phyloP scores from a whole-genome alignment of 2,113 vertebrate genomes.

The Upupa epops region DNA sequence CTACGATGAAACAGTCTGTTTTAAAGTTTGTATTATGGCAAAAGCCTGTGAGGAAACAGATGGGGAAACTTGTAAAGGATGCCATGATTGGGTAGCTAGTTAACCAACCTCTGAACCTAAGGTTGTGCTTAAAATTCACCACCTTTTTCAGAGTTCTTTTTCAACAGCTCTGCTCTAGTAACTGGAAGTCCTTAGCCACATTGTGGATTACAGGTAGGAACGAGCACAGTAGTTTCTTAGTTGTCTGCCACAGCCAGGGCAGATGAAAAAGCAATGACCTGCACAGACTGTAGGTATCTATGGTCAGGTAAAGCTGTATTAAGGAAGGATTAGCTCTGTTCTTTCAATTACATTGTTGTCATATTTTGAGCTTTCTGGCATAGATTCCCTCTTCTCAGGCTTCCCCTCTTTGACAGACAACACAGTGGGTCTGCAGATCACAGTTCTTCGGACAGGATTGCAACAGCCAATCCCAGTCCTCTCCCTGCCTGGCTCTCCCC shows the following conservation, averaged over 20 bases:
- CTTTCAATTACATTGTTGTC: not conserved
- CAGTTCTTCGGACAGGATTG: not conserved
- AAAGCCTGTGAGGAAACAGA: not conserved
- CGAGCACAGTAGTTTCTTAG: not conserved
- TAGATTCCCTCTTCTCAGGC: not conserved
- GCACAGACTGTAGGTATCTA: not conserved
- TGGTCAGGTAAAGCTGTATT: not conserved
- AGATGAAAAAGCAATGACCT: not conserved
- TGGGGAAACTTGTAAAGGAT: not conserved
- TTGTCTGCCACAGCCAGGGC: not conserved
- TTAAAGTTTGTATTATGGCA: not conserved
- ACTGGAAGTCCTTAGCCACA: not conserved
- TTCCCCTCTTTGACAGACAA: not conserved
- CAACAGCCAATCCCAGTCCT: not conserved
- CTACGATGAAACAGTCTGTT: fast-evolving
- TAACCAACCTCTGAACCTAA: not conserved
- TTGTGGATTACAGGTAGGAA: not conserved
- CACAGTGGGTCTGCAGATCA: not conserved
- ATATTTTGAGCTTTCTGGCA: not conserved
- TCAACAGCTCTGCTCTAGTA: not conserved
- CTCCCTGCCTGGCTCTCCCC: not conserved
- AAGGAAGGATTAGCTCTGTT: not conserved
- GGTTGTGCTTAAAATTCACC: not conserved
- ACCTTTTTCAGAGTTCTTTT: not conserved
- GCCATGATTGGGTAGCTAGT: not conserved